Conservation (phyloP, 2,888 invertebrate species). For the Brachypalpus laphriformis region DNA sequence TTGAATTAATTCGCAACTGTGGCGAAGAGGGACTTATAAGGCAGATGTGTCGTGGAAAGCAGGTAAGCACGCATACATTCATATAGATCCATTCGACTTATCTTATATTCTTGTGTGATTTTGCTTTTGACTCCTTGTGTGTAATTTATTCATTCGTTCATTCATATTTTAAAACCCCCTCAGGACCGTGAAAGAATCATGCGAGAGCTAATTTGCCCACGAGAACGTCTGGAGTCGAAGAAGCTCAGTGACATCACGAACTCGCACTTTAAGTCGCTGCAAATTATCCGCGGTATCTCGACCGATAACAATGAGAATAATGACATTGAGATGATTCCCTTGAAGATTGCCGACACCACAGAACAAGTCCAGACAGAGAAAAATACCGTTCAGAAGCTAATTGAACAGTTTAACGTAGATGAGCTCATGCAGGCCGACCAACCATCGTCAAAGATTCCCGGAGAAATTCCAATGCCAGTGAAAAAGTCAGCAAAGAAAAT, state of each 20-base stretch:
- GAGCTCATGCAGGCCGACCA: conserved; percentile 82
- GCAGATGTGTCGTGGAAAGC: conserved; percentile 89
- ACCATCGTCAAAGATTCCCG: conserved; percentile 77
- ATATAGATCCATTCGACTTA: background rate
- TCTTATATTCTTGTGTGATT: conserved; percentile 13
- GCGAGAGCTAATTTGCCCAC: conserved; percentile 79
- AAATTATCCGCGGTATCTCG: conserved; percentile 81
- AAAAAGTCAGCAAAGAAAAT: conserved; percentile 80
- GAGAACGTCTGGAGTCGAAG: conserved; percentile 80
- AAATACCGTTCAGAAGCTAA: conserved; percentile 78
- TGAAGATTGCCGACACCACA: conserved; percentile 68
- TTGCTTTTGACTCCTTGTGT: background rate
- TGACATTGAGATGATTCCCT: conserved; percentile 80
- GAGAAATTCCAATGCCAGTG: conserved; percentile 79
- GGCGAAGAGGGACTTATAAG: conserved; percentile 89
- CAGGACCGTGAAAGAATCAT: conserved; percentile 80
- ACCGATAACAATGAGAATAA: conserved; percentile 82
- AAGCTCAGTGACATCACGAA: conserved; percentile 81
- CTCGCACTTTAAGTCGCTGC: conserved; percentile 81
- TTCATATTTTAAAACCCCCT: background rate
- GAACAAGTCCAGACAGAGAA: conserved; percentile 77
- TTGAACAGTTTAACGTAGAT: conserved; percentile 80
- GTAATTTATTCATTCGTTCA: conserved; percentile 25
- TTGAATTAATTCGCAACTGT: conserved; percentile 90
- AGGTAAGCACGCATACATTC: conserved; percentile 84